Evolutionary conservation across 2,797 vertebrate species (phyloP).

Genomic region (Naso thynnoides): DNA sequence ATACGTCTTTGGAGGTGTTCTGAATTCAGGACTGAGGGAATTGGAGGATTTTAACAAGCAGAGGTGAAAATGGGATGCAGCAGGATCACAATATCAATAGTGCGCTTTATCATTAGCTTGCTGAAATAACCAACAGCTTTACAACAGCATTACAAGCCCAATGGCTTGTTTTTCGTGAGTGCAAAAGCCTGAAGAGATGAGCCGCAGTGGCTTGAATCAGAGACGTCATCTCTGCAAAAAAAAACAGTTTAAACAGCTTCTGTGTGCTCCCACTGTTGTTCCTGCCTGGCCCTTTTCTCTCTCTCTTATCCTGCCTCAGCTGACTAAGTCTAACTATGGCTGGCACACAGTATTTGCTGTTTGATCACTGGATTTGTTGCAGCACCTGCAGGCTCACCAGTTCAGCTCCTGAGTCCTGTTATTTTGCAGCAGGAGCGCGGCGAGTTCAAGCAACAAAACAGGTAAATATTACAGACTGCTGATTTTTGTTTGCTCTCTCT

Average conservation of each 20-base stretch:
- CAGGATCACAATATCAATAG: conserved; percentile 5
- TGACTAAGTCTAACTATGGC: conserved; percentile 13
- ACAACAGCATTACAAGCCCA: conserved; percentile 10
- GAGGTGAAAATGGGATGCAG: neutral
- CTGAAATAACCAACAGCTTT: conserved; percentile 9
- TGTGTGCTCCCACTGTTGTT: conserved; percentile 13
- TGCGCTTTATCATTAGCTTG: neutral
- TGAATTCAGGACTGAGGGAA: neutral
- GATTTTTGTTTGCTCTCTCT: neutral
- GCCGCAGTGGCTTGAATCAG: neutral
- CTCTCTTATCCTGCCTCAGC: conserved; percentile 11
- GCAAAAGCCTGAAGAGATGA: conserved; percentile 11
- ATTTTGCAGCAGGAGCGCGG: neutral
- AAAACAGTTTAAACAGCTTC: conserved; percentile 5
- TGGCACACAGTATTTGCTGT: conserved; percentile 18
- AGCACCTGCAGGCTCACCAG: conserved; percentile 17
- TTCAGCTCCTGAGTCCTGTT: conserved; percentile 9
- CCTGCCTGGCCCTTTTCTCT: conserved; percentile 11
- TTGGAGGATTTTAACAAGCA: neutral
- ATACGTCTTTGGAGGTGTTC: no score
- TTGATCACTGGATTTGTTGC: conserved; percentile 41
- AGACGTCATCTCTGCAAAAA: conserved; percentile 1
- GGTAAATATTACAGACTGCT: neutral
- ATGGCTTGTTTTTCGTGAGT: conserved; percentile 16
- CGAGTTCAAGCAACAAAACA: neutral